phyloP scores from a whole-genome alignment of 2,797 vertebrate genomes.

The Falco rusticolus region DNA sequence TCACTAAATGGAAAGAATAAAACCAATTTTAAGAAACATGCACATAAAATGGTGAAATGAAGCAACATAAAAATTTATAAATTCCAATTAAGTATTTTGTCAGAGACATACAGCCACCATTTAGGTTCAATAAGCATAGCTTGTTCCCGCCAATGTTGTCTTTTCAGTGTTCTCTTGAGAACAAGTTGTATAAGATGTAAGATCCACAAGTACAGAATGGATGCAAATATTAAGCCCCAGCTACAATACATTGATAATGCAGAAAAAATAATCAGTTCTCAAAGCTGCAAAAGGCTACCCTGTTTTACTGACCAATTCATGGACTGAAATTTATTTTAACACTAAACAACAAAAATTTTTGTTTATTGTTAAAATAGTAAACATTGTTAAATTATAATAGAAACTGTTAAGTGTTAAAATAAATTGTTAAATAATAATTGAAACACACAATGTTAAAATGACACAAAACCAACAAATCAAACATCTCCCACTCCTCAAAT shows the following conservation, averaged over 20 bases:
- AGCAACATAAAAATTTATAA: not conserved
- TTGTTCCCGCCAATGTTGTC: not conserved
- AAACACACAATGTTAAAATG: no score
- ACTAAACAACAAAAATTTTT: no score
- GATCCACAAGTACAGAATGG: not conserved
- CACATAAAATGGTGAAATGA: not conserved
- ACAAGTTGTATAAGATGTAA: not conserved
- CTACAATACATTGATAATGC: not conserved
- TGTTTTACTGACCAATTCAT: not conserved
- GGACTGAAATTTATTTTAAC: not conserved
- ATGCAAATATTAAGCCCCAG: not conserved
- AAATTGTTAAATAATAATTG: no score
- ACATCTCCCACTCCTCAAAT: accelerated
- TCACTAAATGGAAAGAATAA: not conserved
- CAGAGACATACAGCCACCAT: not conserved
- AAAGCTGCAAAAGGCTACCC: not conserved
- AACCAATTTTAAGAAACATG: not conserved
- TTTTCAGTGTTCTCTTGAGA: not conserved
- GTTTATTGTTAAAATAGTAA: no score
- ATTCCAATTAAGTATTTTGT: not conserved
- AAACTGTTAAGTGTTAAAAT: no score
- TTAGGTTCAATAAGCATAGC: not conserved
- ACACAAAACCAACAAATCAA: not conserved
- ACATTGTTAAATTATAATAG: no score
- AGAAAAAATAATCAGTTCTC: not conserved